Evolutionary conservation across 2,797 vertebrate species (phyloP), one percentile per base, ranked within the genome.

Genomic region (Merluccius polli): DNA sequence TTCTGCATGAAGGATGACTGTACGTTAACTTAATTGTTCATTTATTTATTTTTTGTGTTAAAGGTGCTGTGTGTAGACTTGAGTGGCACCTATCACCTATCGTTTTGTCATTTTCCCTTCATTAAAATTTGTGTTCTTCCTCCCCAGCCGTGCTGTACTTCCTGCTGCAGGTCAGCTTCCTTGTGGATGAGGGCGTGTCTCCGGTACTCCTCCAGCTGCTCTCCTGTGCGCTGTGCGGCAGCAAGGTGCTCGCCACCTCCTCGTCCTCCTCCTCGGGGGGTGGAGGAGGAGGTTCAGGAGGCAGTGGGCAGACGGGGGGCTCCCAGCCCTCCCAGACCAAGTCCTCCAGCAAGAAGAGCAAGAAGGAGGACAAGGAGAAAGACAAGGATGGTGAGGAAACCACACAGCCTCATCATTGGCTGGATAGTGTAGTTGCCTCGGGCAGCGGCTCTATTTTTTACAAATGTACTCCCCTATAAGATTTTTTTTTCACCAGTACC

Each of bases 1-100:
- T 99, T 99, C 91, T 99, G 98, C 89, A 96, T 99, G 90, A 99
- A 99, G 88, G 98, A 99, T 4, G 98, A 99, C 83, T 99, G 98
- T 99, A 92, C 96, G 97, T 93, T 77, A 12, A 77, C 1, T n/a
- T n/a, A n/a, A n/a, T n/a, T n/a, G n/a, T n/a, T n/a, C n/a, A n/a
- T n/a, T 70, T 30, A 12, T n/a, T n/a, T n/a, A n/a, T n/a, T 15
- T 67, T 24, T 52, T 13, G 31, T 68, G 27, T 35, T 16, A 71
- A 68, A 6, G 13, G 18, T n/a, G n/a, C n/a, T n/a, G n/a, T n/a
- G n/a, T n/a, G n/a, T n/a, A n/a, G n/a, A n/a, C n/a, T n/a, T n/a
- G n/a, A n/a, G 11, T 65, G 15, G 59, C 11, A 65, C 59, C 59
- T 10, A 59, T 59, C 18, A 24, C 11, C n/a, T 65, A 24, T 65